Percentiles rank a stretch among this genome's conserved stretches.
These are phyloP conservation scores for Spisula subtruncata DNA, from an alignment of 2,888 invertebrate genomes.

Conservation along the genomic window DNA sequence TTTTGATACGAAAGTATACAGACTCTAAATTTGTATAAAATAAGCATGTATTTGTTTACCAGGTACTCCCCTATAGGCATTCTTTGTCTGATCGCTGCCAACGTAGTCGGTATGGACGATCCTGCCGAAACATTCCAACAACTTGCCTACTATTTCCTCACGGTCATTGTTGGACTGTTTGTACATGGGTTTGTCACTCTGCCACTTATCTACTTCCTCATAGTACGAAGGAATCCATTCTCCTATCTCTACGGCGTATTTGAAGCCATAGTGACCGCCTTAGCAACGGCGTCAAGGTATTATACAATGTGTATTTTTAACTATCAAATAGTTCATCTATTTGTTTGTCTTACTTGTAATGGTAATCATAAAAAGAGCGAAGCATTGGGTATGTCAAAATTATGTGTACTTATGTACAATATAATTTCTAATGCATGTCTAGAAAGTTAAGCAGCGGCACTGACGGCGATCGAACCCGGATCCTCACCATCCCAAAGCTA, in stretches of 20 bases:
- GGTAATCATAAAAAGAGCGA: too few relatives aligned
- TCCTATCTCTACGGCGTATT: slow-evolving; percentile 94
- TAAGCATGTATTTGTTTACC: slow-evolving; percentile 32
- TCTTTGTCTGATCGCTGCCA: slow-evolving; percentile 90
- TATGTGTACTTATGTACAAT: too few relatives aligned
- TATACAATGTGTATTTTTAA: too few relatives aligned
- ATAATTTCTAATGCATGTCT: too few relatives aligned
- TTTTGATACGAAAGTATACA: too few relatives aligned
- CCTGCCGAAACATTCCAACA: slow-evolving; percentile 90
- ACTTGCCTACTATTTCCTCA: slow-evolving; percentile 90
- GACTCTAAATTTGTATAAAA: neutral
- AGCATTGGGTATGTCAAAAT: too few relatives aligned
- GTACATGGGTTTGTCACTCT: slow-evolving; percentile 95
- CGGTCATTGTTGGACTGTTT: slow-evolving; percentile 93
- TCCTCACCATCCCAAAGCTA: too few relatives aligned
- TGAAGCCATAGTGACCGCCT: slow-evolving; percentile 95
- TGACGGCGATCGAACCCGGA: too few relatives aligned
- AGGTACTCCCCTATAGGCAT: slow-evolving; percentile 86
- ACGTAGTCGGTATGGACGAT: slow-evolving; percentile 92
- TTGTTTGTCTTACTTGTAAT: too few relatives aligned
- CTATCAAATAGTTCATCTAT: too few relatives aligned
- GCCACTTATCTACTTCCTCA: slow-evolving; percentile 94
- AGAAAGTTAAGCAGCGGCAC: too few relatives aligned
- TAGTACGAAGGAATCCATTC: slow-evolving; percentile 94
- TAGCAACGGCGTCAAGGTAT: slow-evolving; percentile 96